Evolutionary conservation across 2,113 vertebrate species (phyloP), one percentile per base, ranked within the genome.

Genomic region (Limnothrissa miodon): DNA sequence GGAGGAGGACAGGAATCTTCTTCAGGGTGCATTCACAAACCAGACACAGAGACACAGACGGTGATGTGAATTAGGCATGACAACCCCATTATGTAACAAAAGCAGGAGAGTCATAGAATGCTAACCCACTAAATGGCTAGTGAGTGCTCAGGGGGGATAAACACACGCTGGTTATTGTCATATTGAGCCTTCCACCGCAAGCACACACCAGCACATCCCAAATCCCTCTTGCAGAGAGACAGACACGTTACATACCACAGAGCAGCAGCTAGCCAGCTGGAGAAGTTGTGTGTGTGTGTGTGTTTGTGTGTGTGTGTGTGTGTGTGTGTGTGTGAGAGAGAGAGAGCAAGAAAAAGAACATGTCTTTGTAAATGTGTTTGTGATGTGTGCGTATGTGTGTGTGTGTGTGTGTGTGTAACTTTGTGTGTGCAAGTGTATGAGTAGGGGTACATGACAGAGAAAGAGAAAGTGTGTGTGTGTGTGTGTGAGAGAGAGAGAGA

Each of bases 11-110:
- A 13, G 10, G 42, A 42, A 70, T 9, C 25, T 62, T 62, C 59
- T 62, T 62, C n/a, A 62, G 4, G 7, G 33, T 36, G 2, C 25
- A 74, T 33, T 74, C 5, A 15, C 17, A 36, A 74, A 74, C 0
- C 66, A 74, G 66, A 74, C 29, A 42, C 42, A 6, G 42, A 42
- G 2, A n/a, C n/a, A n/a, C n/a, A n/a, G n/a, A n/a, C n/a, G n/a
- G 42, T 39, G 29, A 33, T 36, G 66, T 74, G 29, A 74, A 74
- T 33, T 33, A 15, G 2, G 25, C 29, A 74, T 33, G 29, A 74
- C 66, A 70, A 29, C 66, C 0, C 66, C 36, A 74, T 74, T 74
- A 39, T 74, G 66, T 74, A 74, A 74, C 66, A 66, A 29, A n/a
- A 74, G 17, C 66, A 74, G 66, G 36, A 74, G 66, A 39, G 17